A percentile compares a stretch with the other conserved stretches of the same genome.
Conservation (phyloP, 2,888 invertebrate species). For the Ichneumoninae sp. region DNA sequence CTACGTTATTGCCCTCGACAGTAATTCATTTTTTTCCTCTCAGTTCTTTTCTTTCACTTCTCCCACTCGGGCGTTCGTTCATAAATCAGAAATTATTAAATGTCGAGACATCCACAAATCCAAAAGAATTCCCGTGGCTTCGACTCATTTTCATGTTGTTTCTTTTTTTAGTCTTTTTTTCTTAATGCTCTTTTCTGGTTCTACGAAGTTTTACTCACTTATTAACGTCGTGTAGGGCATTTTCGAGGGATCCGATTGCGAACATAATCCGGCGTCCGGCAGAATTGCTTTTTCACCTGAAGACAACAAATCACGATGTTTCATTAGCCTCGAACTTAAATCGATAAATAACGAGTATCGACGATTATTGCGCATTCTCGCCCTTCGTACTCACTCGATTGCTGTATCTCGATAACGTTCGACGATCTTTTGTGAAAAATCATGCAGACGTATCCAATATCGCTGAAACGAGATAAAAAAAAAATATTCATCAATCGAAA, state of each 20-base stretch:
- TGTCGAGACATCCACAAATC: conserved; percentile 58
- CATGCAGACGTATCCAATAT: conserved; percentile 92
- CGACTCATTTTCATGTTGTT: conserved; percentile 21
- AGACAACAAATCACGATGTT: conserved; percentile 63
- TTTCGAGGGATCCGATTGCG: conserved; percentile 85
- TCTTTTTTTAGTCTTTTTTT: background rate
- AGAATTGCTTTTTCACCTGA: conserved; percentile 82
- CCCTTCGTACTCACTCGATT: conserved; percentile 85
- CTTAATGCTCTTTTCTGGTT: background rate
- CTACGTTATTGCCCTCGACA: conserved; percentile 66
- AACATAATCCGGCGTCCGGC: conserved; percentile 90
- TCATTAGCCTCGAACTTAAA: conserved; percentile 33
- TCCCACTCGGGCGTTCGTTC: conserved; percentile 39
- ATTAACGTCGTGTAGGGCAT: conserved; percentile 88
- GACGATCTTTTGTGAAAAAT: conserved; percentile 89
- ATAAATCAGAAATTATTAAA: conserved; percentile 71
- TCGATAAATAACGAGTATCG: conserved; percentile 1
- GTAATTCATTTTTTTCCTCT: conserved; percentile 64
- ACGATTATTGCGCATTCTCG: background rate
- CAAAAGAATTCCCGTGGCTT: conserved; percentile 31
- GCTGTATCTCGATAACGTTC: conserved; percentile 90
- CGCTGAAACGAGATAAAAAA: conserved; percentile 86
- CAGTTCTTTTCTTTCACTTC: background rate
- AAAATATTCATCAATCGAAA: conserved; percentile 28
- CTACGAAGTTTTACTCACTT: conserved; percentile 85